Conservation (phyloP, 1,140 invertebrate genomes). For the Caenorhabditis brenneri region DNA sequence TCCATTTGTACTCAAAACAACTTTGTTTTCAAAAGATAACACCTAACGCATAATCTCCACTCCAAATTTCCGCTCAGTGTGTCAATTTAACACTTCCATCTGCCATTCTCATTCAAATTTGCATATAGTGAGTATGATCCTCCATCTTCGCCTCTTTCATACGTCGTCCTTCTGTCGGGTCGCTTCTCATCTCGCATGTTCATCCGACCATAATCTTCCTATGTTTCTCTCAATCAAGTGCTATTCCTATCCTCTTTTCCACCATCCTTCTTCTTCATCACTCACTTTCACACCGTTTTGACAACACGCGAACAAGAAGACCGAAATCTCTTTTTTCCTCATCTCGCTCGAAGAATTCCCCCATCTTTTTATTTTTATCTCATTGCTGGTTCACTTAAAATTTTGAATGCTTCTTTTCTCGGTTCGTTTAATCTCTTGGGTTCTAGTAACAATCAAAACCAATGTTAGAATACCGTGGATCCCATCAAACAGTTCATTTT, state of each 20-base stretch:
- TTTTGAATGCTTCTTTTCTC: not conserved
- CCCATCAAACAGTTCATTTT: no score
- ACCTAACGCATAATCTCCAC: not conserved
- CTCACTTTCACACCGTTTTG: constrained; percentile 42
- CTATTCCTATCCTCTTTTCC: not conserved
- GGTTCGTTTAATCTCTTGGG: not conserved
- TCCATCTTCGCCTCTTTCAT: not conserved
- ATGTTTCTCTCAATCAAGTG: not conserved
- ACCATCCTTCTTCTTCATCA: constrained; percentile 7
- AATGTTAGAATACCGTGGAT: not conserved
- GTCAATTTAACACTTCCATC: constrained; percentile 1
- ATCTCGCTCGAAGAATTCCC: not conserved
- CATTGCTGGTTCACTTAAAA: not conserved
- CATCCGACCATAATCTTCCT: constrained; percentile 40
- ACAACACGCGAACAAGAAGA: constrained; percentile 42
- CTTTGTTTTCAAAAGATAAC: no score
- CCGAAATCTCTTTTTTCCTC: not conserved
- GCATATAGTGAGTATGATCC: constrained; percentile 38
- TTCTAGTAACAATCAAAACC: not conserved
- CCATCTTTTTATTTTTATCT: not conserved
- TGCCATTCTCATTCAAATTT: constrained; percentile 25
- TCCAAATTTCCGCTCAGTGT: not conserved
- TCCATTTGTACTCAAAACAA: no score
- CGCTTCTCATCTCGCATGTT: constrained; percentile 41
- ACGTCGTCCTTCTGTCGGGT: constrained; percentile 39